These are phyloP conservation scores for Heterocephalus glaber DNA, from an alignment of 2,113 vertebrate genomes.

Conservation along the genomic window DNA sequence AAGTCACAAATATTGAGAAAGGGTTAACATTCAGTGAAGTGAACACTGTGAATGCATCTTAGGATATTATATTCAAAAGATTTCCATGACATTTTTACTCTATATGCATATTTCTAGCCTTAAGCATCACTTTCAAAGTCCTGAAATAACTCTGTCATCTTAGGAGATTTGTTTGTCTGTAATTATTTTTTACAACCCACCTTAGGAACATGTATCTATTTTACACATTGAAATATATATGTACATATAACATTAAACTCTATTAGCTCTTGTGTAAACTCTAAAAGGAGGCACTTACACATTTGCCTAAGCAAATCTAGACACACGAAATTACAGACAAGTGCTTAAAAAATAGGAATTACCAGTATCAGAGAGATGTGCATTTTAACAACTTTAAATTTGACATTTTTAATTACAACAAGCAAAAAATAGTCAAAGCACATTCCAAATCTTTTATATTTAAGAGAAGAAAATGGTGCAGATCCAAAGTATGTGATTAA, in stretches of 20 bases:
- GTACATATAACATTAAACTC: background rate
- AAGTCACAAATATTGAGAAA: background rate
- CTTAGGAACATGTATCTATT: background rate
- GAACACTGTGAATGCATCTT: background rate
- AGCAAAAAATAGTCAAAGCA: conserved; percentile 38
- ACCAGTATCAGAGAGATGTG: conserved; percentile 48
- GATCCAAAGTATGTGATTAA: conserved; percentile 56
- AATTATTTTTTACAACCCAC: background rate
- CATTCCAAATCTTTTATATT: conserved; percentile 51
- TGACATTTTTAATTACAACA: conserved; percentile 59
- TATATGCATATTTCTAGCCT: background rate
- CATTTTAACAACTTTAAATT: conserved; percentile 58
- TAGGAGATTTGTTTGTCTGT: background rate
- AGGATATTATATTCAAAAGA: background rate
- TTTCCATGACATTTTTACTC: background rate
- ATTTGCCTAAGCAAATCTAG: conserved; percentile 44
- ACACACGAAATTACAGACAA: conserved; percentile 33
- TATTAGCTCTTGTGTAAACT: background rate
- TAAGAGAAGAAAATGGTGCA: conserved; percentile 43
- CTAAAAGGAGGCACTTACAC: background rate
- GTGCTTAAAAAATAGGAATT: background rate
- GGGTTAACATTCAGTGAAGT: background rate
- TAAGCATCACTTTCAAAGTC: background rate
- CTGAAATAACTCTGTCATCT: background rate
- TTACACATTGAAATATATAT: background rate